phyloP scores from a whole-genome alignment of 1,140 invertebrate species.

The Acromyrmex heyeri region DNA sequence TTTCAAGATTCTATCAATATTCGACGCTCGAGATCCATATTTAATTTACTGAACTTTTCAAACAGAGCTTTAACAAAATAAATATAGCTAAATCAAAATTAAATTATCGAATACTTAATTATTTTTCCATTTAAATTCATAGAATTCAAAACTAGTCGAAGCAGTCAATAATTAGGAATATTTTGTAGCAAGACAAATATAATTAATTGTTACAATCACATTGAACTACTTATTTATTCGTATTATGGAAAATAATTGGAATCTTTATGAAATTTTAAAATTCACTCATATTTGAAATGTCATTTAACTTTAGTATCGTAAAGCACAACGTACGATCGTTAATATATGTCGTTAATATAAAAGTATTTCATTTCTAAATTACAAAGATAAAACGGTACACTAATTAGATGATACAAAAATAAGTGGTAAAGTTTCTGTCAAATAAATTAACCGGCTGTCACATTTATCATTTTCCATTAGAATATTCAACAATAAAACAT shows the following conservation, averaged over 20 bases:
- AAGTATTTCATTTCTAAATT: background rate
- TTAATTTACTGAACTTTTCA: conserved; percentile 1
- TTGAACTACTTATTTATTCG: background rate
- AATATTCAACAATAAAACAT: conserved; percentile 15
- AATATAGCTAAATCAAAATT: background rate
- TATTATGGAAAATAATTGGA: background rate
- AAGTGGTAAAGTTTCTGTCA: background rate
- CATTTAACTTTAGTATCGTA: background rate
- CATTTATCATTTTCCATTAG: background rate
- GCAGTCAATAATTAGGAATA: background rate
- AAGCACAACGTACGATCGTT: background rate
- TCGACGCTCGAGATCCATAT: background rate
- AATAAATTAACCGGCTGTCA: background rate
- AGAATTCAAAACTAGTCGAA: no score
- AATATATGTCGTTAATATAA: background rate
- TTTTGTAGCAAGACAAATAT: background rate
- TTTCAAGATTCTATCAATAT: background rate
- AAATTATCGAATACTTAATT: background rate
- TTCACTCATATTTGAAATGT: background rate
- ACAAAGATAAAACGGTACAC: background rate
- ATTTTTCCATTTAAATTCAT: background rate
- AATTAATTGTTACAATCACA: background rate
- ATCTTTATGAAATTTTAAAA: background rate
- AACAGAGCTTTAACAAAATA: background rate
- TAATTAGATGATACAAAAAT: background rate